Base-by-base conservation (phyloP, 2,113 vertebrate species). In the Xenopus laevis region DNA sequence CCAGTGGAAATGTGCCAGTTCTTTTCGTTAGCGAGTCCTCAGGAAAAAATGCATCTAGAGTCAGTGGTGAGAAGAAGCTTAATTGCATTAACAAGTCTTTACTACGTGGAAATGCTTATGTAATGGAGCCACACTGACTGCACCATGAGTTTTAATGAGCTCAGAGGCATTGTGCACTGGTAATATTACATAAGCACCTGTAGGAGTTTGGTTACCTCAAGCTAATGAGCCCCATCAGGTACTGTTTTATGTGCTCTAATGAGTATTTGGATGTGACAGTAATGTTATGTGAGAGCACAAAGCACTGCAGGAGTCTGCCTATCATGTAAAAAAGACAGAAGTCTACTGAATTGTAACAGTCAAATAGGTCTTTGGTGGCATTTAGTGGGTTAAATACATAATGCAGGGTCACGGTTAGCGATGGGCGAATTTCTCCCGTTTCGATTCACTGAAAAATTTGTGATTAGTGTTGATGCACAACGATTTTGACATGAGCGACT, bases 71-170 rank as follows among this genome's bases (percentile, higher is more conserved):
- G 60, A 30, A 23, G n/a, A 30, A 23, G n/a, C 45, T 68, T 76
- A 76, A 76, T 76, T 76, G 46, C 73, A 76, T 76, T 76, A 76
- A 76, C 73, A 76, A 76, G 50, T 52, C 45, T 68, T 68, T 23
- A 61, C 57, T 65, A 65, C 57, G 20, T 62, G 65, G 65, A 68
- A 50, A 69, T 57, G 68, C 73, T 76, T 68, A 50, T 76, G 44
- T 69, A 53, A 50, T 21, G 23, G 73, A 69, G 68, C 45, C 61
- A 60, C 46, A 44, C 46, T 45, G 18, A 47, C 55, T 57, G 72
- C 66, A 60, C 27, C 50, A 60, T 62, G 66, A 52, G 65, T 23
- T 11, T 21, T 76, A 76, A 76, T 76, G 73, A 76, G 66, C 65
- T 27, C 44, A 62, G 73, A 69, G 65, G 47, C 58, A 62, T 50